Conservation (phyloP, 2,888 invertebrate genomes). For the Listrodromus nycthemerus region DNA sequence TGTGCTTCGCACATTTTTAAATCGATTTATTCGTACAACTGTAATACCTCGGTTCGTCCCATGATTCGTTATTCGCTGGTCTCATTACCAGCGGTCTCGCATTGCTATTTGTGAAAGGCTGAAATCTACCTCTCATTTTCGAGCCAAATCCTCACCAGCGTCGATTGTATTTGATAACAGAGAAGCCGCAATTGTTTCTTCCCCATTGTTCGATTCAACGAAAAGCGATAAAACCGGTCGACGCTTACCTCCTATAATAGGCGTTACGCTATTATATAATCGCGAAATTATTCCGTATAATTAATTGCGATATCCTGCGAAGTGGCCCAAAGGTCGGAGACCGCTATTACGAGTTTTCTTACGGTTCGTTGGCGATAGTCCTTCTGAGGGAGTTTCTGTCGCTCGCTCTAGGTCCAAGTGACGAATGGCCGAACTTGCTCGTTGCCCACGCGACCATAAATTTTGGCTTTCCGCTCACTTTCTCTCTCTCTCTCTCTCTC, state of each 20-base stretch:
- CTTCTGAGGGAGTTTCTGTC: slow-evolving; percentile 50
- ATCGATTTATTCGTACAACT: background rate
- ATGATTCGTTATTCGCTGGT: background rate
- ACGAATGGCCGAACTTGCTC: slow-evolving; percentile 65
- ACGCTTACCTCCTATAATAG: background rate
- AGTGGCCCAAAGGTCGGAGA: slow-evolving; percentile 36
- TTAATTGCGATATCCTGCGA: slow-evolving; percentile 59
- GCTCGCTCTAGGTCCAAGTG: slow-evolving; percentile 45
- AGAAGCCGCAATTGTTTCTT: background rate
- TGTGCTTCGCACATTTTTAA: background rate
- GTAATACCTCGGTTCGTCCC: background rate
- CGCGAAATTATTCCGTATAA: slow-evolving; percentile 55
- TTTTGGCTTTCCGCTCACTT: slow-evolving; percentile 45
- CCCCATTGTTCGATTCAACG: background rate
- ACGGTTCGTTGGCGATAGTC: slow-evolving; percentile 65
- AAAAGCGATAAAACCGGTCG: background rate
- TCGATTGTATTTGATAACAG: too few species aligned
- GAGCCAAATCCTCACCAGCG: too few species aligned
- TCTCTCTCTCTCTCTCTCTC: slow-evolving; percentile 29
- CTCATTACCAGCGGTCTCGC: background rate
- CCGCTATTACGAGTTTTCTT: slow-evolving; percentile 64
- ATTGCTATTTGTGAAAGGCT: background rate
- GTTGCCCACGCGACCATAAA: slow-evolving; percentile 61
- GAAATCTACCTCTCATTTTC: too few species aligned
- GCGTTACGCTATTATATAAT: background rate